phyloP scores from a whole-genome alignment of 1,140 invertebrate genomes.

The fruit fly (Drosophila melanogaster) region DNA sequence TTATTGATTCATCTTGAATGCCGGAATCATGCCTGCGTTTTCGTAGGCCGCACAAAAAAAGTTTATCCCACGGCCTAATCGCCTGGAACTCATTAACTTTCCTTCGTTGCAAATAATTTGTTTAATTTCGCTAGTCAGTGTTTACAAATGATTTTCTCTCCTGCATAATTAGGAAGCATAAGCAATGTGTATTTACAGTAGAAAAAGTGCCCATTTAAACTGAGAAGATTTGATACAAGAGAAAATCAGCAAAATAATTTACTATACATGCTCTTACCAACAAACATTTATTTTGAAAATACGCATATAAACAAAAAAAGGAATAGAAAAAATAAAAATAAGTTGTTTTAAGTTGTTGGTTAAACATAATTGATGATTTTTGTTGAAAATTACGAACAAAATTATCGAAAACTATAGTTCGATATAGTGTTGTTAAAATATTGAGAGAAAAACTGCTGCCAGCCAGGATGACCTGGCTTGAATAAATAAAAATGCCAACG shows the following conservation, averaged over 20 bases:
- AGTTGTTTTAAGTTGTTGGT: too few relatives aligned
- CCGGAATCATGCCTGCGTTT: conserved; percentile 16
- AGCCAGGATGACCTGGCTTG: conserved; percentile 1
- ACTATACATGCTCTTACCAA: too few relatives aligned
- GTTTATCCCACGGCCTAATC: conserved; percentile 12
- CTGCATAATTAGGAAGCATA: neutral
- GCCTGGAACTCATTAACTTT: conserved; percentile 48
- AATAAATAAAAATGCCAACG: conserved; percentile 9
- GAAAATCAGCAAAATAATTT: too few relatives aligned
- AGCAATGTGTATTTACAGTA: too few relatives aligned
- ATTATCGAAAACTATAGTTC: neutral
- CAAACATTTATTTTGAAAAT: too few relatives aligned
- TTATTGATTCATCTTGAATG: conserved; percentile 50
- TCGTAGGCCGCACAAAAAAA: neutral
- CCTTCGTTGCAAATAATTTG: conserved; percentile 13
- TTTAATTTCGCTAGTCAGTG: conserved; percentile 9
- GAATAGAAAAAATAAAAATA: too few relatives aligned
- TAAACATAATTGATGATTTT: too few relatives aligned
- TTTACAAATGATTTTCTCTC: conserved; percentile 3
- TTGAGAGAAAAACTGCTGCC: neutral
- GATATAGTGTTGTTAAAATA: neutral
- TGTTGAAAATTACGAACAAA: too few relatives aligned
- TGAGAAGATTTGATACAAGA: too few relatives aligned
- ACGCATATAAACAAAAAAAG: too few relatives aligned
- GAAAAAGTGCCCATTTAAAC: too few relatives aligned